Evolutionary conservation across 2,113 vertebrate species (phyloP).

Genomic region (Martes martes): DNA sequence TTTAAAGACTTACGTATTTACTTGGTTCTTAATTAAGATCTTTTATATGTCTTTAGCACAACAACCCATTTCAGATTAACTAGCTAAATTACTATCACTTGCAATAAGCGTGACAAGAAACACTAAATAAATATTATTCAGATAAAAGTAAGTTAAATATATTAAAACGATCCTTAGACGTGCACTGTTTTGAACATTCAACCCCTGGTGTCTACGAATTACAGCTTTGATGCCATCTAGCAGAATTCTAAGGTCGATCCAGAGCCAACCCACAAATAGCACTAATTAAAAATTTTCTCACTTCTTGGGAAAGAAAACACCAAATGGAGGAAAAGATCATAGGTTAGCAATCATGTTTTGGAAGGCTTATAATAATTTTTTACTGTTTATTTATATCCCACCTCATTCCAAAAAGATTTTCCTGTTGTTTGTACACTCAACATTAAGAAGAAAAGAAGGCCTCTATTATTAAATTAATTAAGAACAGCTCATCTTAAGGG

Average conservation of each 20-base stretch:
- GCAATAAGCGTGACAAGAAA: slow-evolving; percentile 32
- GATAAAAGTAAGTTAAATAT: slow-evolving; percentile 47
- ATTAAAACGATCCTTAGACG: slow-evolving; percentile 7
- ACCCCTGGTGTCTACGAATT: slow-evolving; percentile 16
- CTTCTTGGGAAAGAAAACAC: slow-evolving; percentile 44
- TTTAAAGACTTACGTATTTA: slow-evolving; percentile 4
- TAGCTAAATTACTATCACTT: slow-evolving; percentile 46
- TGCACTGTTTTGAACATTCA: slow-evolving; percentile 6
- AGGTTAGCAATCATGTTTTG: not conserved
- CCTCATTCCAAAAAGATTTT: not conserved
- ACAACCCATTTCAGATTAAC: slow-evolving; percentile 43
- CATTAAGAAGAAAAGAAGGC: not conserved
- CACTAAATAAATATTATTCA: not conserved
- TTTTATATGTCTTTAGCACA: slow-evolving; percentile 41
- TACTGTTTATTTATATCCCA: slow-evolving; percentile 20
- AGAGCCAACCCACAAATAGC: not conserved
- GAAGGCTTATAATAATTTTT: slow-evolving; percentile 5
- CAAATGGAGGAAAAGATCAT: slow-evolving; percentile 45
- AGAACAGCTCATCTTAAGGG: not conserved
- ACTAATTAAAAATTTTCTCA: slow-evolving; percentile 34
- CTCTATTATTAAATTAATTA: slow-evolving; percentile 23
- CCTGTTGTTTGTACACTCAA: not conserved
- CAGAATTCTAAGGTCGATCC: slow-evolving; percentile 31
- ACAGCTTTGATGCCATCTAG: slow-evolving; percentile 25
- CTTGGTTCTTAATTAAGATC: slow-evolving; percentile 26